These are phyloP conservation scores for Carollia perspicillata DNA, from an alignment of 2,113 vertebrate species.

Conservation along the genomic window DNA sequence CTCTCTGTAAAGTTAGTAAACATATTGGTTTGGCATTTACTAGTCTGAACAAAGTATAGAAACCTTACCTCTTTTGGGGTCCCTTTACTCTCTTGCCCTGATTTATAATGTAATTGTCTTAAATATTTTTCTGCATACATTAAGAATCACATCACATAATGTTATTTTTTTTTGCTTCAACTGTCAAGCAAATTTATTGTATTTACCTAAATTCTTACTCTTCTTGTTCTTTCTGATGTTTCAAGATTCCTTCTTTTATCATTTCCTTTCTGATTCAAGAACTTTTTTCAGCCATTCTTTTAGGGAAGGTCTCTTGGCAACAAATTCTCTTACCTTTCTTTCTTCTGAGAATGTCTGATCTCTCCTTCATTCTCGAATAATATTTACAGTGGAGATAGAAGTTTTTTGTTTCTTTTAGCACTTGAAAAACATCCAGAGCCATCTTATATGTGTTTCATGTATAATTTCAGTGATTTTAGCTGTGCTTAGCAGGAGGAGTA, in stretches of 20 bases:
- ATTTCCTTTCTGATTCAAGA: conserved; percentile 18
- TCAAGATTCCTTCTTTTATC: background rate
- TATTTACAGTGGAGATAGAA: background rate
- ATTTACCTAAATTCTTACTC: background rate
- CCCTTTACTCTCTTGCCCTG: background rate
- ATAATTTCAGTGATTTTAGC: background rate
- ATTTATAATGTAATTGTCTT: background rate
- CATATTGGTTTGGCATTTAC: too few species aligned
- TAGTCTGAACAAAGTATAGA: background rate
- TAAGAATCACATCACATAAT: background rate
- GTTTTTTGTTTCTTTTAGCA: background rate
- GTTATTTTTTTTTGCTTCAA: background rate
- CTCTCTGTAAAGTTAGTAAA: too few species aligned
- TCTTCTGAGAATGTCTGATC: background rate
- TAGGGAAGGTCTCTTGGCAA: background rate
- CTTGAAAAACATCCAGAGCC: background rate
- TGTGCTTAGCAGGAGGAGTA: background rate
- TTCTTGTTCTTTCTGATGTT: background rate
- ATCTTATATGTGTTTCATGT: background rate
- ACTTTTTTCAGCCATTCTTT: conserved; percentile 1
- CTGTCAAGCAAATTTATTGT: background rate
- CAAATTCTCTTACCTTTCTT: background rate
- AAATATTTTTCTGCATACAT: background rate
- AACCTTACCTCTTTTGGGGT: background rate
- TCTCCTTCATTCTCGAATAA: background rate